Evolutionary conservation across 2,888 invertebrate species (phyloP), one percentile per base, ranked within the genome.

Genomic region (Meiosimyza platycephala): DNA sequence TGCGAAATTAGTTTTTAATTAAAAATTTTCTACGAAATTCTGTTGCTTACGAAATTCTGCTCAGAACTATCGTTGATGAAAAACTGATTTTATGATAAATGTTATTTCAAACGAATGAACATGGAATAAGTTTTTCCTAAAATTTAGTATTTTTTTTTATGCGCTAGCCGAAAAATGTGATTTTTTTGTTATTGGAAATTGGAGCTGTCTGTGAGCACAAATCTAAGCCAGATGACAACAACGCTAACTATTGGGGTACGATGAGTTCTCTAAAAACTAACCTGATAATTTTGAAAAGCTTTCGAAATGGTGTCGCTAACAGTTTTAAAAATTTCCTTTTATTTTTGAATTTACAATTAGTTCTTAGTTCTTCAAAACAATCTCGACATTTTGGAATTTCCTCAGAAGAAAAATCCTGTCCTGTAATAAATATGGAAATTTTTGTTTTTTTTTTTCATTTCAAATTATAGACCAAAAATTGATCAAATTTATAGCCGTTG

Each of bases 241-340:
- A 50, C 52, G 62, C 40, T 2, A 52, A 62, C 64, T 18, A 47
- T 50, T 28, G 6, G 16, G 13, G 59, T 57, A 40, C 3, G 33
- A 50, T 54, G 16, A 64, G 50, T 65, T 68, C 9, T 40, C 66
- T 71, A 75, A 72, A 74, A 76, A 86, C 85, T 83, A 82, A 84
- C 84, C 82, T 84, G 82, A 81, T 79, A 73, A 80, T 78, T 81
- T 84, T 82, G 67, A 80, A 80, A 76, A 86, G 73, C 75, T 84
- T 83, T 78, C 83, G 84, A 75, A 85, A 80, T 74, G 81, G 79
- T 74, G 80, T 75, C 75, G 82, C 78, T 76, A 83, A 79, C 63
- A 78, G 77, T 79, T 82, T 82, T n/a, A 81, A 77, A 76, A 80
- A 72, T 73, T 76, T 76, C 52, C 72, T 76, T 77, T 75, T 76